phyloP scores from a whole-genome alignment of 2,113 vertebrate genomes.

The Petroica traversi region DNA sequence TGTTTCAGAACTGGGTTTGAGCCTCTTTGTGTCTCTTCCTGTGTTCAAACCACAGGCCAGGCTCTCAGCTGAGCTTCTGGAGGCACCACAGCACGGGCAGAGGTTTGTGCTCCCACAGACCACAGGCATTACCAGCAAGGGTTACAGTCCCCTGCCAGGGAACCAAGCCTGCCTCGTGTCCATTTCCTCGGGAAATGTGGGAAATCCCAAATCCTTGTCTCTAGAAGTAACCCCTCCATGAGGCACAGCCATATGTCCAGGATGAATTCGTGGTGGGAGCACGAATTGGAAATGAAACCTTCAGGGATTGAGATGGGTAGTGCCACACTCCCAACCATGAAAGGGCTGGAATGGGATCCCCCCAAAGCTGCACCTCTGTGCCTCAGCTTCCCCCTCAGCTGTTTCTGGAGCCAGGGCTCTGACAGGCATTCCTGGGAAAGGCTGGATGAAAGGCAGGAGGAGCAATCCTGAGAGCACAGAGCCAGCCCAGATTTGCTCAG shows the following conservation, averaged over 20 bases:
- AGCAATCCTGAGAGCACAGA: neutral
- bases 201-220: neutral
- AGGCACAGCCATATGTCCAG: fast-evolving
- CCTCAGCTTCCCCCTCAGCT: neutral
- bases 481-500: neutral
- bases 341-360: neutral
- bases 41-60: neutral
- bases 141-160: neutral
- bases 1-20: neutral
- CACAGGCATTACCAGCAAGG: fast-evolving
- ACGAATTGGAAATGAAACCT: neutral
- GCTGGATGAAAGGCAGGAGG: neutral
- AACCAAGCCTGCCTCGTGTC: fast-evolving
- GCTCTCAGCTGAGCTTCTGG: neutral
- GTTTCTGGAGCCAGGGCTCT: neutral
- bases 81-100: neutral
- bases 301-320: neutral
- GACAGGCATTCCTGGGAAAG: neutral
- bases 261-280: neutral
- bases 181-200: neutral
- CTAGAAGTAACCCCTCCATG: neutral
- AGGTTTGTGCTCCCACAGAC: neutral
- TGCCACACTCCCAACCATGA: fast-evolving
- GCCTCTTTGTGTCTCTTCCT: neutral
- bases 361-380: neutral